A percentile compares a stretch with the other conserved stretches of the same genome.
Evolutionary conservation across 2,113 vertebrate genomes (phyloP).

Genomic region (Passer domesticus): DNA sequence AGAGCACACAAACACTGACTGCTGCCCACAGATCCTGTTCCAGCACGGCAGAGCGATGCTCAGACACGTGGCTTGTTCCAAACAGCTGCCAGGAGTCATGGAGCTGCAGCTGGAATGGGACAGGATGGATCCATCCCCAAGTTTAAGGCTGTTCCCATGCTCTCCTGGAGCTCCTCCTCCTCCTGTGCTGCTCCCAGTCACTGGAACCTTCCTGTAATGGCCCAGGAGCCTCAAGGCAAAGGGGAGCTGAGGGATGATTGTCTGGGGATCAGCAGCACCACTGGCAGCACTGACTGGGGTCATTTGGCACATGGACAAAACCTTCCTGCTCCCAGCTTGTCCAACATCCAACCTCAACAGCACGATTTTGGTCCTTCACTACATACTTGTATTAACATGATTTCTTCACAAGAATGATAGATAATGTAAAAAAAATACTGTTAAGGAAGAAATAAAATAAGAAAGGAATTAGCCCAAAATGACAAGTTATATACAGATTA

Average conservation of each 20-base stretch:
- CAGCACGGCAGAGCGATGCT: background rate
- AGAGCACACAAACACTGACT: background rate
- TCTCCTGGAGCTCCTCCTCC: background rate
- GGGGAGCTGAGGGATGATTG: constrained; percentile 72
- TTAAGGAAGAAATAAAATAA: constrained; percentile 85
- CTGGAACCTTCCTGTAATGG: background rate
- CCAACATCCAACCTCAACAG: constrained; percentile 80
- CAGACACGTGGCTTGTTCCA: rapidly evolving
- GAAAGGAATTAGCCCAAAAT: constrained; percentile 75
- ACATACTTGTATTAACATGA: constrained; percentile 90
- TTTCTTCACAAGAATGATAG: constrained; percentile 80
- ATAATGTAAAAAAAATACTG: constrained; percentile 86
- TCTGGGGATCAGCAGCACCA: constrained; percentile 61
- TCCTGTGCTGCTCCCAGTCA: background rate
- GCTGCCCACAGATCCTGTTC: background rate
- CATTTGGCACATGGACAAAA: constrained; percentile 86
- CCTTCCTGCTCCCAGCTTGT: constrained; percentile 79
- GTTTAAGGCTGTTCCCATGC: rapidly evolving
- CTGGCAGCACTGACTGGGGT: constrained; percentile 13
- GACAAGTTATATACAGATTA: constrained; percentile 82
- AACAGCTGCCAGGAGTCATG: background rate
- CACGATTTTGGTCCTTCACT: constrained; percentile 96
- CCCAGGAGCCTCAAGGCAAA: background rate
- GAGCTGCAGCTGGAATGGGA: background rate
- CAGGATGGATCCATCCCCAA: background rate